Evolutionary conservation across 2,797 vertebrate genomes (phyloP), one percentile per base, ranked within the genome.

Genomic region (Anguilla obscura): DNA sequence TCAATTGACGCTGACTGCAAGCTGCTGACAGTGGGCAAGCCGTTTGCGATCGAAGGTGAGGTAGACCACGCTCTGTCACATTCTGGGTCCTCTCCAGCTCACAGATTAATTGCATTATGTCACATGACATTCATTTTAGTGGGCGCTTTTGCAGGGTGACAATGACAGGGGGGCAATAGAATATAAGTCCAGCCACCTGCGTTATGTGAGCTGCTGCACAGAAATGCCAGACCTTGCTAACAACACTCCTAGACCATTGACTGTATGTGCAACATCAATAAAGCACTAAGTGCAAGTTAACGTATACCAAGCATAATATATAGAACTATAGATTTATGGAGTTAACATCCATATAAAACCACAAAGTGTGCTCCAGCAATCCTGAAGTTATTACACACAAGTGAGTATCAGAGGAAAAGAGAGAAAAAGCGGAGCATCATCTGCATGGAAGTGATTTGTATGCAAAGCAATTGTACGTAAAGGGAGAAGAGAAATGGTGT

Each of bases 1-100:
- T 98, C 98, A 92, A 98, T 98, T 0, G 98, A 99, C 21, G 95
- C 97, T 0, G 97, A 99, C 93, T 98, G 98, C 93, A 97, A 97
- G 88, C 94, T 99, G 87, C 95, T 98, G 50, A 98, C 97, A 0
- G 97, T 99, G 52, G 98, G 98, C 27, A 99, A 99, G 88, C 97
- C 98, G 0, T 98, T 98, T 0, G 98, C 97, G 89, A 98, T 98
- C 0, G 98, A 98, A 96, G 98, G 98, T 98, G 90, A 92, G 85
- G 5, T 0, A 12, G 1, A 74, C 21, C 24, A 33, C 36, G n/a
- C 84, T 52, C 36, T n/a, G 33, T 60, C 66, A 27, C n/a, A 8
- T 24, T 54, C 27, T 5, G 1, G 63, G 24, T 24, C 63, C 63
- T 69, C n/a, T 69, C 9, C 63, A 69, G n/a, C 56, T 18, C 56